Evolutionary conservation across 1,140 invertebrate species (phyloP).

Genomic region (Microplitis mediator): DNA sequence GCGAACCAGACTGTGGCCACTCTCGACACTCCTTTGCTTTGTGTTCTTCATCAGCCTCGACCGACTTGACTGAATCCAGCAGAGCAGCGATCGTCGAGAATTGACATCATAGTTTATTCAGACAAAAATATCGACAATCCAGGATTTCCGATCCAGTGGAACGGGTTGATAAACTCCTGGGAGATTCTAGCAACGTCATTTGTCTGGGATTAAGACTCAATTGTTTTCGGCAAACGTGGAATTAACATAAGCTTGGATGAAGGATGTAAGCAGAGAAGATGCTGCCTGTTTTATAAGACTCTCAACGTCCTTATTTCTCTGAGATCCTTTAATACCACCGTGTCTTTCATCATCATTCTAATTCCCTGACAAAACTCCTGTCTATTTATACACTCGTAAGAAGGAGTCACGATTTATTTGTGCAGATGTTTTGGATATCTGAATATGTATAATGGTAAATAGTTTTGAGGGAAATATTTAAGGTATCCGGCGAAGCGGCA

Average conservation of each 20-base stretch:
- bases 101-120: neutral
- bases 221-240: slow-evolving; percentile 54
- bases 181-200: slow-evolving; percentile 44
- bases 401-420: neutral
- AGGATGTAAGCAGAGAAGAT: slow-evolving; percentile 48
- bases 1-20: slow-evolving; percentile 59
- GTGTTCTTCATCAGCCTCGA: slow-evolving; percentile 14
- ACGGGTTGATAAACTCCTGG: neutral
- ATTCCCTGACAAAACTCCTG: neutral
- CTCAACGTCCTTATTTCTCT: slow-evolving; percentile 28
- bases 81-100: neutral
- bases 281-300: slow-evolving; percentile 8
- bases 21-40: slow-evolving; percentile 49
- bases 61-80: neutral
- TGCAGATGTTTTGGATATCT: neutral
- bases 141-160: too few relatives aligned
- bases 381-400: too few relatives aligned
- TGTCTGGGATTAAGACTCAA: slow-evolving; percentile 61
- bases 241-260: slow-evolving; percentile 64
- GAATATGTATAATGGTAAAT: too few relatives aligned
- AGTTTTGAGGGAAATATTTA: neutral
- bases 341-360: neutral
- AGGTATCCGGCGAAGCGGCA: neutral
- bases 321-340: slow-evolving; percentile 34
- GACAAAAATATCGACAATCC: neutral